Base-by-base conservation (phyloP, 1,140 invertebrate genomes). In the Brachionus asplanchnoidis region DNA sequence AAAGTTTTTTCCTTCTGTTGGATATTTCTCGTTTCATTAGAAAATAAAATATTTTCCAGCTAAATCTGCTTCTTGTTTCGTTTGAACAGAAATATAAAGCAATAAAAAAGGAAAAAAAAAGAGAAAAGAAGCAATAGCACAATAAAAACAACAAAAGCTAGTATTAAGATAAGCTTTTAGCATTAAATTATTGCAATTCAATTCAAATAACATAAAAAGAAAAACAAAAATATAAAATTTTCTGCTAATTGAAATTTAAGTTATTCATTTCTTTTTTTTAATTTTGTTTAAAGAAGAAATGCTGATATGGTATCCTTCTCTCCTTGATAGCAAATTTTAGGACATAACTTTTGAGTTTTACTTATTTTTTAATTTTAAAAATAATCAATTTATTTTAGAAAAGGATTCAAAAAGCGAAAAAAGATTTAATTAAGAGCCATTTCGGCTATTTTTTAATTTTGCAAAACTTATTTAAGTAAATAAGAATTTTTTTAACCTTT, bases 91-190 rank as follows among this genome's bases (percentile, higher is more conserved):
- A 70, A 20, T 17, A 73, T 36, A 40, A 73, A 60, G 53, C 53
- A 60, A 60, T 60, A 20, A 60, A 60, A 60, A 20, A n/a, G 17
- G 12, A 53, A n/a, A 53, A 53, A 53, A n/a, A 17, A 53, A 36
- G 46, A 60, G 6, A 60, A 20, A 2, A 60, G 17, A 60, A 60
- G 17, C 53, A 60, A 20, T 60, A 20, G 9, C 7, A 23, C 17
- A n/a, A 56, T 17, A 56, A 20, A 5, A 20, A 3, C 53, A 26
- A 17, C 3, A 40, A 40, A 73, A 73, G 68, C 36, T 73, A 42
- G 40, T 73, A 73, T 73, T n/a, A 73, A 73, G 68, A 73, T 73
- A 73, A 73, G 68, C 32, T 73, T 73, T 73, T 73, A 42, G 68
- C 68, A 73, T 42, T 40, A 44, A 73, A 73, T 20, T 40, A 68